Evolutionary conservation across 2,888 invertebrate species (phyloP).

Genomic region (Molorchus minor): DNA sequence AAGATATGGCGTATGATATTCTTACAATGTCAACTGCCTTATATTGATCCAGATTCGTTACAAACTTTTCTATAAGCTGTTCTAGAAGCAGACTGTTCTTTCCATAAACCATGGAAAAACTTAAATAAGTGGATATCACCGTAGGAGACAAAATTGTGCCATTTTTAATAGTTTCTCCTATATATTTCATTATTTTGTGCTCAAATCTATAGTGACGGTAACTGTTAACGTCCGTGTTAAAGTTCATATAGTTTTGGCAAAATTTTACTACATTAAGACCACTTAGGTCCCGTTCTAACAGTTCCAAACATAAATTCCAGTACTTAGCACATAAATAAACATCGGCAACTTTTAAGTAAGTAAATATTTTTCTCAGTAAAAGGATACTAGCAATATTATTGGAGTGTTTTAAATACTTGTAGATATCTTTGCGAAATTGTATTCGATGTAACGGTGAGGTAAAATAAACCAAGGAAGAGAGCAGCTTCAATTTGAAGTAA

Average conservation of each 20-base stretch:
- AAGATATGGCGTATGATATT: slow-evolving; percentile 31
- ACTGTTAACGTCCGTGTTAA: slow-evolving; percentile 65
- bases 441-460: slow-evolving; percentile 61
- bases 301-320: slow-evolving; percentile 62
- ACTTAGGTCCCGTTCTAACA: slow-evolving; percentile 52
- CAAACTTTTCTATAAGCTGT: slow-evolving; percentile 50
- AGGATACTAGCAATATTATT: slow-evolving; percentile 50
- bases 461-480: slow-evolving; percentile 63
- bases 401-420: slow-evolving; percentile 55
- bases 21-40: slow-evolving; percentile 26
- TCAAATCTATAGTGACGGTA: slow-evolving; percentile 65
- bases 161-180: slow-evolving; percentile 55
- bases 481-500: slow-evolving; percentile 56
- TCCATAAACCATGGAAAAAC: slow-evolving; percentile 34
- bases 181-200: slow-evolving; percentile 57
- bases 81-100: slow-evolving; percentile 33
- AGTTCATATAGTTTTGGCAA: slow-evolving; percentile 66
- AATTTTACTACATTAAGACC: slow-evolving; percentile 58
- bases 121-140: slow-evolving; percentile 54
- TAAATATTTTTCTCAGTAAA: slow-evolving; percentile 62
- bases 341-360: slow-evolving; percentile 64
- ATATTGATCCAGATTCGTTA: slow-evolving; percentile 29
- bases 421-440: slow-evolving; percentile 58
- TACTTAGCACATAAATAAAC: slow-evolving; percentile 60
- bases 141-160: slow-evolving; percentile 59